phyloP scores from a whole-genome alignment of 2,113 vertebrate species.

The Lonchura striata region DNA sequence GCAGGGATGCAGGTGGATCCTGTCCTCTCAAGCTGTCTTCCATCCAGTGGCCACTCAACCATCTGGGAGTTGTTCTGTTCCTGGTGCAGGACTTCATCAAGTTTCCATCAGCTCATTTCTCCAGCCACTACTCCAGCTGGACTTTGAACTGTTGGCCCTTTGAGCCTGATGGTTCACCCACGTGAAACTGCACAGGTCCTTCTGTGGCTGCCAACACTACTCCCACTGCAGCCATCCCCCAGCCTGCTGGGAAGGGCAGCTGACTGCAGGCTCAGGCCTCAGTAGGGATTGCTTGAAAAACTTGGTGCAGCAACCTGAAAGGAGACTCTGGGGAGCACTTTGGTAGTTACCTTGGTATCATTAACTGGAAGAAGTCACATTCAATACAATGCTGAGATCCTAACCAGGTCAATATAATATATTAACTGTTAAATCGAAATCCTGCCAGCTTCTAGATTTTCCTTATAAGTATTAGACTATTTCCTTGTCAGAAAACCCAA shows the following conservation, averaged over 20 bases:
- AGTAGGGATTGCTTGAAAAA: background rate
- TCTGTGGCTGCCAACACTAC: background rate
- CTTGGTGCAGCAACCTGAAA: background rate
- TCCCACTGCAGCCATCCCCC: background rate
- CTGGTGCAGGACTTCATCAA: background rate
- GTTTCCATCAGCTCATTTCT: background rate
- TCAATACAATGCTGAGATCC: background rate
- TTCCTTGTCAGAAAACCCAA: background rate
- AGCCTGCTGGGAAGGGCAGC: background rate
- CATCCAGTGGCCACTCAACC: background rate
- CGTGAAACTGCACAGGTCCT: fast-evolving
- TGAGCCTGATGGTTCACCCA: background rate
- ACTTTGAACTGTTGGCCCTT: background rate
- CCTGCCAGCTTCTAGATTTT: background rate
- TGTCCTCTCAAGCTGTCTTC: background rate
- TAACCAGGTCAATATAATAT: background rate
- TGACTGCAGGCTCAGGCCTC: background rate
- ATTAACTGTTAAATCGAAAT: background rate
- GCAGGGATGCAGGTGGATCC: background rate
- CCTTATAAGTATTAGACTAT: background rate
- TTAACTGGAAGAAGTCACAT: background rate
- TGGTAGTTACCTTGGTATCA: background rate
- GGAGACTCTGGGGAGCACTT: background rate
- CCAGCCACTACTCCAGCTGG: background rate
- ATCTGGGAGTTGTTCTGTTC: background rate